Conservation (phyloP, 2,888 invertebrate genomes). For the Stenolophus ochropezus region DNA sequence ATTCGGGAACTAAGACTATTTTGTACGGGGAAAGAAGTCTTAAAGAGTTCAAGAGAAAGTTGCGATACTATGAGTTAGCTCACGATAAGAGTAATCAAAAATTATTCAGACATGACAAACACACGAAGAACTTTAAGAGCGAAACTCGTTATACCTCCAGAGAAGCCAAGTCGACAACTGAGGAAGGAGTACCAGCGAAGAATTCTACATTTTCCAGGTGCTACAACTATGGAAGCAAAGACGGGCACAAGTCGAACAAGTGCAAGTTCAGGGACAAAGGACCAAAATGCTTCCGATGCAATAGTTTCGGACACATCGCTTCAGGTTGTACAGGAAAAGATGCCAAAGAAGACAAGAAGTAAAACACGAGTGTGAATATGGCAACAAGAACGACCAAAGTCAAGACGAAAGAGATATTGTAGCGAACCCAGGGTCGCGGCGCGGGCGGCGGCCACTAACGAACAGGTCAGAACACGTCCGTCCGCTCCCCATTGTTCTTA, state of each 20-base stretch:
- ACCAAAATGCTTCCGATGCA: too few species aligned
- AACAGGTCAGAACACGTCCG: too few species aligned
- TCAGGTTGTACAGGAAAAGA: too few species aligned
- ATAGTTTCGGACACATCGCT: constrained; percentile 1
- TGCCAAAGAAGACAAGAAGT: too few species aligned
- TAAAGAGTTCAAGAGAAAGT: constrained; percentile 50
- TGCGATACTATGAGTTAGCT: too few species aligned
- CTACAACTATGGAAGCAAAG: constrained; percentile 21
- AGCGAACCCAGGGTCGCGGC: too few species aligned
- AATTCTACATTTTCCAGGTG: constrained; percentile 32
- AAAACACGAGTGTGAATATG: too few species aligned
- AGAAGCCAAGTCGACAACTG: background rate
- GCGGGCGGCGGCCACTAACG: too few species aligned
- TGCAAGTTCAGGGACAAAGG: constrained; percentile 2
- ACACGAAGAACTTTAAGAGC: background rate
- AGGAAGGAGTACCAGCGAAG: background rate
- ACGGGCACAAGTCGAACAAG: background rate
- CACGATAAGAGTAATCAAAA: background rate
- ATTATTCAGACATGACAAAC: background rate
- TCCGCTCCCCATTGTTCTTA: too few species aligned
- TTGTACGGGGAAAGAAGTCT: constrained; percentile 58
- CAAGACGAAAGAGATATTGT: constrained; percentile 1
- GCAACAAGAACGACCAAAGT: background rate
- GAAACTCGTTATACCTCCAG: background rate
- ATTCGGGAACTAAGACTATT: constrained; percentile 37